Evolutionary conservation across 2,888 invertebrate species (phyloP), one percentile per base, ranked within the genome.

Genomic region (Trachelus stipa): DNA sequence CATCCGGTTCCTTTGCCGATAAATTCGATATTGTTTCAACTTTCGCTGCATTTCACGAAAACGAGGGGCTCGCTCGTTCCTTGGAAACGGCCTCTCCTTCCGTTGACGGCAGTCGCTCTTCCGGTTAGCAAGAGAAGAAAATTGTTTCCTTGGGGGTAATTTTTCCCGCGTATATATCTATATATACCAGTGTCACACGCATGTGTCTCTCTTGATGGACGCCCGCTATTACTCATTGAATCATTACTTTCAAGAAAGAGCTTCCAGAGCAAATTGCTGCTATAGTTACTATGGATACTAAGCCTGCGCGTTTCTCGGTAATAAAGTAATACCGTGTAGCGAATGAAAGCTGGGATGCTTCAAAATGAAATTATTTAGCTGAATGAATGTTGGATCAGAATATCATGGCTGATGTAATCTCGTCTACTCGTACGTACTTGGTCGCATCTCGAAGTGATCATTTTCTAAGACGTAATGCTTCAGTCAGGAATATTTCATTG

Each of bases 21-120:
- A 91, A 91, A 90, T 91, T 89, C 87, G 89, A 91, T 90, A 91
- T 91, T 91, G 91, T 91, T 91, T 90, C 87, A 91, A 91, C 90
- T 91, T 90, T 90, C 85, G 85, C 84, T 86, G 86, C 87, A 87
- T 88, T 89, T 89, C 87, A 87, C 82, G 79, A 33, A 74, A 34
- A 15, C 74, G 37, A 34, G 31, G 68, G 68, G 80, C 79, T 69
- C 76, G 34, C 78, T 76, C 77, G 73, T 30, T 35, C 3, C 34
- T 69, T 31, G 76, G 30, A 12, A 75, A 75, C 35, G 31, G 30
- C 31, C 40, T 56, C 78, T 56, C 79, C 68, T 40, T 37, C 75
- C 73, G 76, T 74, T 76, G 75, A 73, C 23, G 35, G 35, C 23
- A 74, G 31, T 12, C 12, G 31, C 34, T 33, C 76, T 69, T 75